Conservation (phyloP, 2,113 vertebrate genomes). For the Tragelaphus scriptus region DNA sequence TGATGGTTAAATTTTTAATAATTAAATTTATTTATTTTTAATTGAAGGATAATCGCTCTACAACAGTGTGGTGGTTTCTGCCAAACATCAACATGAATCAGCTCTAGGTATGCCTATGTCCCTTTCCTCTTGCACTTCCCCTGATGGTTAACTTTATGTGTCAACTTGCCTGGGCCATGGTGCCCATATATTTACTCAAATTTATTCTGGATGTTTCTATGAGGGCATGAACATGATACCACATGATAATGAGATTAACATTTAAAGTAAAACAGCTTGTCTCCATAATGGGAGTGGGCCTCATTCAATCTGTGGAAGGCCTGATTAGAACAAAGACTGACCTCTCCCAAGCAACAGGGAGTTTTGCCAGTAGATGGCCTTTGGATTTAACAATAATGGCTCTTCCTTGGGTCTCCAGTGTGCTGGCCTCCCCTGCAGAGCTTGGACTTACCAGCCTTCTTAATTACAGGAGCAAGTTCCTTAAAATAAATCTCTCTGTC, state of each 20-base stretch:
- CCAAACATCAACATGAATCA: not conserved
- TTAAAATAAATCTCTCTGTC: not conserved
- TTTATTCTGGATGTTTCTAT: not conserved
- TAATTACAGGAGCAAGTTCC: not conserved
- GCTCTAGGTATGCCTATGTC: not conserved
- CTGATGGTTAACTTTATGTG: not conserved
- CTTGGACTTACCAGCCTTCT: not conserved
- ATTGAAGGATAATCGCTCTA: not conserved
- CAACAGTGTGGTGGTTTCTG: not conserved
- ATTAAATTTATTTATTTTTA: not conserved
- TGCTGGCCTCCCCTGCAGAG: not conserved
- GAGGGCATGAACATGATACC: not conserved
- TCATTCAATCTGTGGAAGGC: not conserved
- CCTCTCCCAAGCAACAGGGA: not conserved
- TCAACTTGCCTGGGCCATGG: not conserved
- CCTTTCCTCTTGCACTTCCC: not conserved
- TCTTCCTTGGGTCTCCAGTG: not conserved
- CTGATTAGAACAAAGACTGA: not conserved
- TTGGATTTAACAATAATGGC: not conserved
- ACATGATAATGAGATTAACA: not conserved
- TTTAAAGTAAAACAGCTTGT: not conserved
- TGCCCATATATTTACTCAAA: not conserved
- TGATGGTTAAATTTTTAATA: not conserved
- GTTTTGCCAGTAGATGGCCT: not conserved
- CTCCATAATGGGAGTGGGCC: not conserved